These are phyloP conservation scores for Neodiprion lecontei DNA, from an alignment of 1,140 invertebrate species.

Conservation along the genomic window DNA sequence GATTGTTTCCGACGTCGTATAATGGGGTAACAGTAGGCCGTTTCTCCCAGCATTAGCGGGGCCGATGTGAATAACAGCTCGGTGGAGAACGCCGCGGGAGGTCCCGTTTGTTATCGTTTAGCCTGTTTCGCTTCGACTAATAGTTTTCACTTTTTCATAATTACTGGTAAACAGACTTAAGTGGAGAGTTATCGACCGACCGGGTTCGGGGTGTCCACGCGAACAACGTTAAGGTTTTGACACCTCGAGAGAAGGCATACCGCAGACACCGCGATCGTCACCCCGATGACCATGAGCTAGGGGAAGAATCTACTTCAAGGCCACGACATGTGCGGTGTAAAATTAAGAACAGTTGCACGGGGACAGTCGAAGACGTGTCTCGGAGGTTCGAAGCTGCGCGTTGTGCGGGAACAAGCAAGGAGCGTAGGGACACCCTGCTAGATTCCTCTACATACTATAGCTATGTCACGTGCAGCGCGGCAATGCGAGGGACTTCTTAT, in stretches of 20 bases:
- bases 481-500: conserved; percentile 10
- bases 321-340: neutral
- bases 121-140: neutral
- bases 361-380: neutral
- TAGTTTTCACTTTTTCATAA: conserved; percentile 1
- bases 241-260: too few species aligned
- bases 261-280: too few species aligned
- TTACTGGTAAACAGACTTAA: neutral
- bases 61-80: neutral
- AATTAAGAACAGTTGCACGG: neutral
- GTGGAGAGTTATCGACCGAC: neutral
- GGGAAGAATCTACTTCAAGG: neutral
- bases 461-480: neutral
- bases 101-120: conserved; percentile 4
- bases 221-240: too few species aligned
- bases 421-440: neutral
- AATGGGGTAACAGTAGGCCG: neutral
- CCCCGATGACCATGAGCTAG: too few species aligned
- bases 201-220: too few species aligned
- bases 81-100: neutral
- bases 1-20: neutral
- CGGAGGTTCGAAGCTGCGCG: neutral
- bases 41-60: neutral
- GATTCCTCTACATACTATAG: neutral
- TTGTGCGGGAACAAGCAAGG: neutral